Conservation (phyloP, 2,113 vertebrate genomes). For the Cavia porcellus region DNA sequence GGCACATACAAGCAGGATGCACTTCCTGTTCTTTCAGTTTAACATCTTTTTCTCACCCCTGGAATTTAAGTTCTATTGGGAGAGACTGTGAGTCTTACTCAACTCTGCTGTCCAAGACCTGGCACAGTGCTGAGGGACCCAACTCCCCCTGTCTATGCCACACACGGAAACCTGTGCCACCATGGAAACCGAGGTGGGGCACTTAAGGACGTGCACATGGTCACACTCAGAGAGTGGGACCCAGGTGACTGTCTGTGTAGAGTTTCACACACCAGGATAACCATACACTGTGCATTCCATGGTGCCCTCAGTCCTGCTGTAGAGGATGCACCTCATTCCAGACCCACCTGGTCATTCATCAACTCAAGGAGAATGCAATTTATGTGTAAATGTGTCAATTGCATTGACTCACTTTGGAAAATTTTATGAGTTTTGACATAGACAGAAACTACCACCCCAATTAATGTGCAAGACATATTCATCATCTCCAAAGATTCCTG, state of each 20-base stretch:
- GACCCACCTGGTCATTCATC: neutral
- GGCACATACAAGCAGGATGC: rapidly evolving
- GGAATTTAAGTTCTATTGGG: neutral
- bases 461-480: neutral
- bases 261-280: neutral
- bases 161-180: neutral
- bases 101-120: neutral
- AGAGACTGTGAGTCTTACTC: rapidly evolving
- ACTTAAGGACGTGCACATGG: neutral
- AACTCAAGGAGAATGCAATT: neutral
- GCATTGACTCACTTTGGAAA: neutral
- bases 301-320: neutral
- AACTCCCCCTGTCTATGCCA: too few species aligned
- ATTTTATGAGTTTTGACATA: neutral
- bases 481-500: neutral
- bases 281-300: neutral
- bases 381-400: neutral
- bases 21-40: neutral
- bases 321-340: neutral
- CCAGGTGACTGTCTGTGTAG: neutral
- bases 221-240: neutral
- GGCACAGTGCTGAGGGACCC: neutral
- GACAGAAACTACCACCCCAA: neutral
- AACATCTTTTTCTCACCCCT: neutral
- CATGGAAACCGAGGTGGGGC: neutral